phyloP scores from a whole-genome alignment of 2,113 vertebrate genomes.

The Nymphicus hollandicus region DNA sequence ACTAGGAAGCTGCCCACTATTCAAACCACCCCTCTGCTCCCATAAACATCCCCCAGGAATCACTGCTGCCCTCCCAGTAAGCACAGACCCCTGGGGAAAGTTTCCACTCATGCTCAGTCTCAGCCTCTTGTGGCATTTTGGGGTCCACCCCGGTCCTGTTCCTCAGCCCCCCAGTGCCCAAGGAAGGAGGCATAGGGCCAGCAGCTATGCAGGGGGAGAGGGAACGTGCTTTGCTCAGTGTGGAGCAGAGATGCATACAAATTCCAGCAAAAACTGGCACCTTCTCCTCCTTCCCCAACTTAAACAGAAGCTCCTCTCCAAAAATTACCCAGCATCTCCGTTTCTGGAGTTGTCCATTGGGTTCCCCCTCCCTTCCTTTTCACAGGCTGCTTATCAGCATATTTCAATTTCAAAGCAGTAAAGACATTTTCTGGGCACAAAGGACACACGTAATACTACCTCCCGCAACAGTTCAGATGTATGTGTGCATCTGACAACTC shows the following conservation, averaged over 20 bases:
- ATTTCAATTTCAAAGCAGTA: constrained; percentile 46
- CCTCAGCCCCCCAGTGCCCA: neutral
- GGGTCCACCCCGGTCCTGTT: neutral
- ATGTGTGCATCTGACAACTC: neutral
- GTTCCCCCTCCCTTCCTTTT: neutral
- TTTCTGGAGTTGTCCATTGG: neutral
- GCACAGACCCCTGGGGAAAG: neutral
- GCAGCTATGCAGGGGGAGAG: neutral
- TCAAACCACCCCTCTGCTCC: neutral
- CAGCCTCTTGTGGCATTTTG: neutral
- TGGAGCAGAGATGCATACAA: neutral
- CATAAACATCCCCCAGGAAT: neutral
- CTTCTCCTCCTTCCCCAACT: neutral
- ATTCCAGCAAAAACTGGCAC: neutral
- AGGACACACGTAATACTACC: constrained; percentile 40
- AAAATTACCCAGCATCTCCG: neutral
- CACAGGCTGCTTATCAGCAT: neutral
- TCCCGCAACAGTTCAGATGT: constrained; percentile 34
- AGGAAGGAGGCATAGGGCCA: neutral
- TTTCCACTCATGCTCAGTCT: neutral
- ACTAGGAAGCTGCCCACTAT: neutral
- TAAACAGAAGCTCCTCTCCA: neutral
- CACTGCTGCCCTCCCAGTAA: neutral
- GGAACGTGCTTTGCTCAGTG: neutral
- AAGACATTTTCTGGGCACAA: constrained; percentile 30